Base-by-base conservation (phyloP, 2,888 invertebrate species). In the Syritta pipiens region DNA sequence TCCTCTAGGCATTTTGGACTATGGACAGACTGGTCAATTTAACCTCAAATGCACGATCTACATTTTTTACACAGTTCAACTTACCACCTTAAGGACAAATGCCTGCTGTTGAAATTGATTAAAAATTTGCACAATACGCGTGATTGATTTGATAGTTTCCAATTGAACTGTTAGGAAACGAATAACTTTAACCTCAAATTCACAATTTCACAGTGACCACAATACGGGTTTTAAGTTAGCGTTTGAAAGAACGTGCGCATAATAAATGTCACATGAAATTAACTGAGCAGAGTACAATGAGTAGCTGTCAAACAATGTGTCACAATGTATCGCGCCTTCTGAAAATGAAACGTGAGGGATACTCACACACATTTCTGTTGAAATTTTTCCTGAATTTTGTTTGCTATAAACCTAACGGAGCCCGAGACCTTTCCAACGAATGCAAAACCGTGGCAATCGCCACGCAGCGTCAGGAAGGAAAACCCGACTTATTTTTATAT, bases 351-450 rank as follows among this genome's bases (percentile, higher is more conserved):
- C 10, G 32, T 32, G 32, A 32, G 10, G 32, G 32, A 32, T 32
- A 32, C 35, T 12, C 14, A 12, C 35, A 35, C 10, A 35, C 32
- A 10, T 32, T 32, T 32, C 49, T 69, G 57, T 49, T 51, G 51
- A 32, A 59, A 48, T 20, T 32, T 69, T 69, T 44, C 60, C 60
- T 84, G 93, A 37, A 37, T 24, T 53, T 30, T 42, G 28, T 60
- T 60, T 60, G 40, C 57, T 57, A 42, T 42, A 57, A 57, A 42
- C 42, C 57, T 40, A 19, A 57, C 42, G 22, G 46, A 24, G 60
- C 44, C 60, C 48, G 35, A 60, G 46, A 37, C 57, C 57, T 57
- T 59, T 60, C 60, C 46, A 60, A 62, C 62, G 62, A 62, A 62
- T 46, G 46, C 60, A 46, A 60, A 60, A 60, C 60, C 46, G 37